Evolutionary conservation across 1,140 invertebrate genomes (phyloP), one percentile per base, ranked within the genome.

Genomic region (Bombus huntii): DNA sequence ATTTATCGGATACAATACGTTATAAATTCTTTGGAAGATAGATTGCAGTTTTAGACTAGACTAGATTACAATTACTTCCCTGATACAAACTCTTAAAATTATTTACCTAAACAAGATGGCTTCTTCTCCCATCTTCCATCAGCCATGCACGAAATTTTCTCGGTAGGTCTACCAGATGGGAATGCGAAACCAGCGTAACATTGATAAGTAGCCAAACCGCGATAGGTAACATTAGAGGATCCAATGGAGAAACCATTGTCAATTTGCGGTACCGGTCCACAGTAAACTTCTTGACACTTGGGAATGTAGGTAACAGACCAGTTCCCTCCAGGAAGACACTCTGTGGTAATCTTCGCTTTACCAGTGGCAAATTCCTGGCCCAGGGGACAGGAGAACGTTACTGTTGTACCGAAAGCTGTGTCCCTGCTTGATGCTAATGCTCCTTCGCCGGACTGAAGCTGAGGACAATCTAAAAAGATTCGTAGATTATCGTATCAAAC

Each of bases 171-270:
- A 81, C 97, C 97, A 65, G 98, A 98, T 10, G 98, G 97, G 92
- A 99, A 99, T 80, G 98, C 98, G 94, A 99, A 99, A 57, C 99
- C 99, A 65, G 98, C 98, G 92, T 99, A 99, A 94, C 99, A 99
- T 92, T 99, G 98, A 94, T 99, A 99, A 87, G 98, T 99, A 39
- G 98, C 98, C 88, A 98, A 96, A 25, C 98, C 99, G 86, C 97
- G 96, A 91, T 98, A 99, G 1, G 98, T 99, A 6, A 99, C 98
- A 94, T 99, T 99, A 0, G 98, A 98, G 2, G 98, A 98, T 73
- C 97, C 98, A 92, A 99, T 98, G 1, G 98, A 99, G 93, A 99
- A 99, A 72, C 99, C 99, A 93, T 99, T 99, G 91, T 99, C 98
- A 83, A 99, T 99, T 96, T 99, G 98, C 81, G 99, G 99, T 42